These are phyloP conservation scores for Drosophila picticornis DNA, from an alignment of 2,888 invertebrate species.

Conservation along the genomic window DNA sequence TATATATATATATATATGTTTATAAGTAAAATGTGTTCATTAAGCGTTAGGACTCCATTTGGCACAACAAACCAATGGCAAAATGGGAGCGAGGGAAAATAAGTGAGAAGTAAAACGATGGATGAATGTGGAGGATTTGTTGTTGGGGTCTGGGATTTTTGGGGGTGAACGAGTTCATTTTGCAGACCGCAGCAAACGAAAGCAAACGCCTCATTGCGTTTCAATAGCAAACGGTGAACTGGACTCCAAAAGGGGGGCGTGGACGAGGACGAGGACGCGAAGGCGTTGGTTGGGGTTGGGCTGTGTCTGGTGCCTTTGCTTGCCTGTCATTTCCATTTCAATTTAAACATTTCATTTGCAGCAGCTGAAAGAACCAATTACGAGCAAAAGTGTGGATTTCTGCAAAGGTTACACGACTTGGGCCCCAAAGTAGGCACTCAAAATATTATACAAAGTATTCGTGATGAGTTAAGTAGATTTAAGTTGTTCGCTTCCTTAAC, in stretches of 20 bases:
- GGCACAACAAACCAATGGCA: conserved; percentile 28
- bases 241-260: conserved; percentile 28
- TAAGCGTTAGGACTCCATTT: conserved; percentile 57
- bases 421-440: neutral
- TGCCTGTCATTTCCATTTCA: conserved; percentile 58
- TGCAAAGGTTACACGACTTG: neutral
- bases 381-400: conserved; percentile 13
- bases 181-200: conserved; percentile 48
- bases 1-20: neutral
- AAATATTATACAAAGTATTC: neutral
- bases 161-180: conserved; percentile 17
- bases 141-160: neutral
- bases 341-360: conserved; percentile 52
- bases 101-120: neutral
- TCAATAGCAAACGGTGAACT: conserved; percentile 51
- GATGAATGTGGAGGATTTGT: neutral
- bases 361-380: conserved; percentile 43
- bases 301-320: conserved; percentile 13
- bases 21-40: conserved; percentile 52
- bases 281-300: neutral
- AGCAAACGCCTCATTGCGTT: conserved; percentile 56
- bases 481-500: neutral
- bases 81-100: conserved; percentile 1
- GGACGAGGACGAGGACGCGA: no score
- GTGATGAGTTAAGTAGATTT: neutral